Base-by-base conservation (phyloP, 2,797 vertebrate species). In the Leucoraja ocellata region DNA sequence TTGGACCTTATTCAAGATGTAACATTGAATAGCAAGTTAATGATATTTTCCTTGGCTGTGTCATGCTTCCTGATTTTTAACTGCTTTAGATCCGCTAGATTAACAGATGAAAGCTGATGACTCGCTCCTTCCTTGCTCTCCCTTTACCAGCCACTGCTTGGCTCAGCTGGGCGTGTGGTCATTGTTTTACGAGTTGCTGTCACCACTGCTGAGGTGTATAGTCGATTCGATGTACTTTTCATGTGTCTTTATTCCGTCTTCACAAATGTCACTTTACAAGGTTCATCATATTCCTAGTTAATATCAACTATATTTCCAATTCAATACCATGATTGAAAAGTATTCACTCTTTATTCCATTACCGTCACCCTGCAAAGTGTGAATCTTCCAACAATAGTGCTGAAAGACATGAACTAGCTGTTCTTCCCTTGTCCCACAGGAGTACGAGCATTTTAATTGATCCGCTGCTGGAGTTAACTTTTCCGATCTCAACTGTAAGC, bases 1-100 rank as follows among this genome's bases (percentile, higher is more conserved):
- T 28, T 92, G 90, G 73, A 92, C 36, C 25, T 92, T 74, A 76
- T 92, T 76, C 68, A 92, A 92, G 54, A 36, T 46, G 90, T 91
- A 91, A 74, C 36, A 91, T 92, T 39, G 46, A 74, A 16, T 54
- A 74, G 73, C 90, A 76, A 54, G 11, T 73, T 92, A 76, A 92
- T 92, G 68, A 54, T 74, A 76, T 73, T 88, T 88, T n/a, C 39
- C 68, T 58, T 92, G 90, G 90, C 90, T 74, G 90, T 39, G 74
- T 68, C 13, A 13, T 76, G 11, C 13, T 71, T 58, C 71, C 25
- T 74, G 71, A 25, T n/a, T 92, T 54, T 54, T 92, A 91, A 91
- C 90, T 54, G 36, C 32, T 91, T 91, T 18, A 4, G 65, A 16
- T 16, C 14, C 9, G 16, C 32, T 73, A 10, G 88, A n/a, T 91